Evolutionary conservation across 2,797 vertebrate species (phyloP).

Genomic region (Aldrovandia affinis): DNA sequence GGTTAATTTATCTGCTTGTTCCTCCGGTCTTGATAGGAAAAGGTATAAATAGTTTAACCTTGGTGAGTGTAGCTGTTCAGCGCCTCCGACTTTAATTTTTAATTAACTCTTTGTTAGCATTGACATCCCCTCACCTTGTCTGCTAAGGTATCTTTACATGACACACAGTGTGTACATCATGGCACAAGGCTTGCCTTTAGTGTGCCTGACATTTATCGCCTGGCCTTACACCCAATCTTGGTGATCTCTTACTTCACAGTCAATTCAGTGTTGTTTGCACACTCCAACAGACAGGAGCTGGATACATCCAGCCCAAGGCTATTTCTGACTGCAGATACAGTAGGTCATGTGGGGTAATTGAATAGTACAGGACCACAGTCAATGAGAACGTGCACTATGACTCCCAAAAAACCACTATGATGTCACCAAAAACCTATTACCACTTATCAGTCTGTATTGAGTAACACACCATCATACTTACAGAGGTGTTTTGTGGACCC

Average conservation of each 20-base stretch:
- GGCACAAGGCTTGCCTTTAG: neutral
- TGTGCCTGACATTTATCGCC: neutral
- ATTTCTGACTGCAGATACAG: neutral
- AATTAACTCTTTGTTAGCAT: slow-evolving; percentile 1
- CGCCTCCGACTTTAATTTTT: slow-evolving; percentile 12
- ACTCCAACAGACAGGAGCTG: slow-evolving; percentile 19
- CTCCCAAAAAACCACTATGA: slow-evolving; percentile 1
- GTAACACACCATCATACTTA: neutral
- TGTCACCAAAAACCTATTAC: neutral
- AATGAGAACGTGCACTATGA: neutral
- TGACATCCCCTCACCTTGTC: neutral
- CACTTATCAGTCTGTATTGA: neutral
- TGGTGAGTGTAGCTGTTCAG: neutral
- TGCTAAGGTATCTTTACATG: neutral
- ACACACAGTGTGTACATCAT: neutral
- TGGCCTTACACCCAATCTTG: slow-evolving; percentile 18
- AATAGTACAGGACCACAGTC: slow-evolving; percentile 9
- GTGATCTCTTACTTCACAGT: slow-evolving; percentile 14
- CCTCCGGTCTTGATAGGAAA: neutral
- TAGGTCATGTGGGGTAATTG: slow-evolving; percentile 2
- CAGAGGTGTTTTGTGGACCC: neutral
- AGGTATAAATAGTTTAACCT: slow-evolving; percentile 21
- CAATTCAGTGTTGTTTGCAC: slow-evolving; percentile 21
- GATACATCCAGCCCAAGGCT: neutral
- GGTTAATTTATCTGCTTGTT: slow-evolving; percentile 24